A percentile compares a stretch with the other conserved stretches of the same genome.
These are phyloP conservation scores for Spizaetus ornatus DNA, from an alignment of 2,113 vertebrate species.

Conservation along the genomic window DNA sequence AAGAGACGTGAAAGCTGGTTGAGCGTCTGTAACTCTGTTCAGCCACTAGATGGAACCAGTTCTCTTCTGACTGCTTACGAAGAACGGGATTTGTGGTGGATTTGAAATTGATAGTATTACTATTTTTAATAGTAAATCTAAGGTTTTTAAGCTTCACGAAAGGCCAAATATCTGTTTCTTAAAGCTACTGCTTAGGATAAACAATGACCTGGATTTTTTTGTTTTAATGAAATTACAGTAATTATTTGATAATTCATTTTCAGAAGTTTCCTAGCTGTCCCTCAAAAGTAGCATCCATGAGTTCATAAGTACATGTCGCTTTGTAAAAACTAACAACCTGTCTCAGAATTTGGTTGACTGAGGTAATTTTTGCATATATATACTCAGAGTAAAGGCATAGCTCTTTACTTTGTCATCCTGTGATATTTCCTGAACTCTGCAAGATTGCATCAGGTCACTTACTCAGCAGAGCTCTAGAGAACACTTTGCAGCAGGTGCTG, in stretches of 20 bases:
- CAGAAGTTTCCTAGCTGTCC: not conserved
- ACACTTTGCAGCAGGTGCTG: not conserved
- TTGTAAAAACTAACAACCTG: not conserved
- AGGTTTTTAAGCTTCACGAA: not conserved
- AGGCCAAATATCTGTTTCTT: not conserved
- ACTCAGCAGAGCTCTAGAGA: not conserved
- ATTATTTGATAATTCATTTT: not conserved
- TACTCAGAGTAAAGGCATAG: not conserved
- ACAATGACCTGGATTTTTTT: not conserved
- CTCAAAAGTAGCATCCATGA: not conserved
- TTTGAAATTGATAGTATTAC: not conserved
- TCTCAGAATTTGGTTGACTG: not conserved
- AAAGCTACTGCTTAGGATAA: not conserved
- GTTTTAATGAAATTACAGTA: not conserved
- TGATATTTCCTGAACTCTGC: not conserved
- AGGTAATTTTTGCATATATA: not conserved
- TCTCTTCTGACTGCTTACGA: not conserved
- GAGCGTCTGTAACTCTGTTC: not conserved
- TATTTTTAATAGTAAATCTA: not conserved
- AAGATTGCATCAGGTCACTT: not conserved
- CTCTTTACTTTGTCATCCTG: not conserved
- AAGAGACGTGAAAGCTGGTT: not conserved
- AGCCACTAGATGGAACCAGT: conserved; percentile 56
- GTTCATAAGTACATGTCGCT: not conserved
- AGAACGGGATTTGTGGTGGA: not conserved